These are phyloP conservation scores for Diorhabda carinulata DNA, from an alignment of 1,140 invertebrate species.

Conservation along the genomic window DNA sequence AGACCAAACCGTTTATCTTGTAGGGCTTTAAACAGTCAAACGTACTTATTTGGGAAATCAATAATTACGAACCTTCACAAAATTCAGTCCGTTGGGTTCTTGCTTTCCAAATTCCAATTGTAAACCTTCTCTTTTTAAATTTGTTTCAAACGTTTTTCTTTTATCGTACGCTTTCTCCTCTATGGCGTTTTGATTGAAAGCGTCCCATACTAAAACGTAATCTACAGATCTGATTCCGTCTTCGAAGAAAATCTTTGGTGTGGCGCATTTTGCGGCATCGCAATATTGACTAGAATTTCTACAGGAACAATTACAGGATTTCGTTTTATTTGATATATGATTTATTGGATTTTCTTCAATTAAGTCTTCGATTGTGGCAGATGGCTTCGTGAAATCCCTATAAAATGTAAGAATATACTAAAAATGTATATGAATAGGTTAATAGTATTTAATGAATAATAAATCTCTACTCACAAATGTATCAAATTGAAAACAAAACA, in stretches of 20 bases:
- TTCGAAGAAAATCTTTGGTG: conserved; percentile 60
- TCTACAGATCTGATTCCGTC: conserved; percentile 66
- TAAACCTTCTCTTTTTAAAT: conserved; percentile 64
- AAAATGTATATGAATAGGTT: too few relatives aligned
- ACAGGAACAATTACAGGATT: not conserved
- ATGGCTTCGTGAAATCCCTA: conserved; percentile 23
- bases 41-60: not conserved
- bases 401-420: conserved; percentile 15
- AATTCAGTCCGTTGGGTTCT: conserved; percentile 59
- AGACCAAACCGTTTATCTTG: not conserved
- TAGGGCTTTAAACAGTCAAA: not conserved
- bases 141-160: conserved; percentile 60
- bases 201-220: conserved; percentile 74
- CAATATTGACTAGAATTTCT: conserved; percentile 23
- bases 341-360: conserved; percentile 20
- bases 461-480: too few relatives aligned
- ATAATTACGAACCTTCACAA: conserved; percentile 58
- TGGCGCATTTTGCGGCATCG: conserved; percentile 35
- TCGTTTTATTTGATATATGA: conserved; percentile 7
- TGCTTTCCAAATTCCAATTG: conserved; percentile 62
- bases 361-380: conserved; percentile 12
- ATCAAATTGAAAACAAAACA: too few relatives aligned
- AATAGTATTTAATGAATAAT: too few relatives aligned
- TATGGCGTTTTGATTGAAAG: conserved; percentile 49
- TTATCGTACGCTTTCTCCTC: conserved; percentile 48